Evolutionary conservation across 2,113 vertebrate species (phyloP).

Genomic region (Oreochromis spilurus): DNA sequence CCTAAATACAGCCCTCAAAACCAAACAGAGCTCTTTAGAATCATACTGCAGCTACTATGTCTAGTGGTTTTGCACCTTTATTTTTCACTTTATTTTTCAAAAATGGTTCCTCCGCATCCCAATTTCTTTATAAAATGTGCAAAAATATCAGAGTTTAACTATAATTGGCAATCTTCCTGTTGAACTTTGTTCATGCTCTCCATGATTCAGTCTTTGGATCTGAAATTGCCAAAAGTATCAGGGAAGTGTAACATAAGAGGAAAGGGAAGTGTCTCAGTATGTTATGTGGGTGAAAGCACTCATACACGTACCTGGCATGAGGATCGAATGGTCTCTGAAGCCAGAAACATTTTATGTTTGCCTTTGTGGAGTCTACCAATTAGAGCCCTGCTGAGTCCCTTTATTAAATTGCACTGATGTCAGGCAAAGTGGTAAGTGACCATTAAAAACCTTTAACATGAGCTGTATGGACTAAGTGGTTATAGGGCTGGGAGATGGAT

Average conservation of each 20-base stretch:
- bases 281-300: not conserved
- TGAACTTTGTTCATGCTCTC: not conserved
- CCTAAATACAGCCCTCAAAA: not conserved
- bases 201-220: not conserved
- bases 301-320: not conserved
- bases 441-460: not conserved
- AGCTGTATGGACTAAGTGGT: not conserved
- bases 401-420: slow-evolving; percentile 18
- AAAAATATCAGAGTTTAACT: not conserved
- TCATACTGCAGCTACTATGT: not conserved
- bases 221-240: not conserved
- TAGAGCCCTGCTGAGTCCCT: slow-evolving; percentile 4
- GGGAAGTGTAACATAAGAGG: not conserved
- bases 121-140: not conserved
- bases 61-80: not conserved
- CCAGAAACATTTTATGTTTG: slow-evolving; percentile 23
- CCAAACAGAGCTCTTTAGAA: not conserved
- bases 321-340: slow-evolving; percentile 4
- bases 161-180: not conserved
- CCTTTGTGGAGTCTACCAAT: slow-evolving; percentile 18
- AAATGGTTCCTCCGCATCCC: not conserved
- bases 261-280: slow-evolving; percentile 11
- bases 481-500: not conserved
- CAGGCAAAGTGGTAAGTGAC: slow-evolving; percentile 17
- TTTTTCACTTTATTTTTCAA: not conserved